A percentile compares a stretch with the other conserved stretches of the same genome.
Conservation (phyloP, 2,888 invertebrate species). For the Ochropacha duplaris region DNA sequence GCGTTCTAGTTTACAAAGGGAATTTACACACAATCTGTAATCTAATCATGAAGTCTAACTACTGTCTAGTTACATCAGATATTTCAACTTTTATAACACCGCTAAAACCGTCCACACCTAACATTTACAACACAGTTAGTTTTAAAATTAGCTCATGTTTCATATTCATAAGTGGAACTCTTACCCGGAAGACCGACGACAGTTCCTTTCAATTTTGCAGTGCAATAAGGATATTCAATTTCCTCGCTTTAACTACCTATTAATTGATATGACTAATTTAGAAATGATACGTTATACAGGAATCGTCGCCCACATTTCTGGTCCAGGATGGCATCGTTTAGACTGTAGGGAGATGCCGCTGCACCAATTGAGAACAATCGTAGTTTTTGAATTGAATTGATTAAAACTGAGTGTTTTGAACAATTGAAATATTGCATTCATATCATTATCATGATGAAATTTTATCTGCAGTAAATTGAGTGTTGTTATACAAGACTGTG, state of each 20-base stretch:
- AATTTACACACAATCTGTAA: not conserved
- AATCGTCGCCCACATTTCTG: conserved; percentile 39
- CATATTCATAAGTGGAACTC: not conserved
- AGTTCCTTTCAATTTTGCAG: conserved; percentile 2
- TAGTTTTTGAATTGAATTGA: conserved; percentile 26
- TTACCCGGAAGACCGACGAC: not conserved
- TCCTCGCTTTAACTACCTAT: conserved; percentile 27
- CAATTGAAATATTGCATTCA: not conserved
- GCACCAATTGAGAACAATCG: conserved; percentile 49
- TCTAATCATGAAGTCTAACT: not conserved
- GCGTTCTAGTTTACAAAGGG: too few relatives aligned
- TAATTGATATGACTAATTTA: conserved; percentile 38
- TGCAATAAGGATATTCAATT: conserved; percentile 32
- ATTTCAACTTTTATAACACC: not conserved
- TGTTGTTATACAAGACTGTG: not conserved
- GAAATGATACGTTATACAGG: conserved; percentile 23
- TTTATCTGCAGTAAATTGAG: conserved; percentile 7
- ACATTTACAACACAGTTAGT: not conserved
- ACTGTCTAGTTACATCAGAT: not conserved
- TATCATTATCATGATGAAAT: not conserved
- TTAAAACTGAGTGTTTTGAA: conserved; percentile 19
- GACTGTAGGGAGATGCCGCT: conserved; percentile 11
- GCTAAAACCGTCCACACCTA: not conserved
- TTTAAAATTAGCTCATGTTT: not conserved
- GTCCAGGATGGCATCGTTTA: conserved; percentile 51